phyloP scores from a whole-genome alignment of 2,113 vertebrate genomes.

The Pseudolaguvia tuberculata region DNA sequence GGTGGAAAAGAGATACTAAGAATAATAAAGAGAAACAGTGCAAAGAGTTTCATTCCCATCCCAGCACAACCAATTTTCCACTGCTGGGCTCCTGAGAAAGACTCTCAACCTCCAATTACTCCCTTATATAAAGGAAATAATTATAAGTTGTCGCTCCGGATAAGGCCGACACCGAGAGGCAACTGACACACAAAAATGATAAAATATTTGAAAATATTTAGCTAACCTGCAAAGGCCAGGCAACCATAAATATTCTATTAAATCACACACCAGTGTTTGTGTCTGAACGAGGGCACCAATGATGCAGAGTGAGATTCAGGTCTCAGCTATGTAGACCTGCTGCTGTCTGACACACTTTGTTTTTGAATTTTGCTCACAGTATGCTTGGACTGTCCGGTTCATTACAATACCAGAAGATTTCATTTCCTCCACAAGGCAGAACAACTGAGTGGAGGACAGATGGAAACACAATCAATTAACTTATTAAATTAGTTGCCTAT shows the following conservation, averaged over 20 bases:
- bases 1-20: too few species aligned
- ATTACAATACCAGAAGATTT: conserved; percentile 7
- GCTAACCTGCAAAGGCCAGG: not conserved
- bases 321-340: not conserved
- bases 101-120: too few species aligned
- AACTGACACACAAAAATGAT: not conserved
- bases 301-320: not conserved
- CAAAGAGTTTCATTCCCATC: too few species aligned
- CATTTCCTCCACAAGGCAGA: too few species aligned
- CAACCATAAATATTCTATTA: not conserved
- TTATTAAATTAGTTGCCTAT: not conserved
- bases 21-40: too few species aligned
- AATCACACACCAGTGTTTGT: not conserved
- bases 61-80: too few species aligned
- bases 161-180: too few species aligned
- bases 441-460: conserved; percentile 19
- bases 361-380: not conserved
- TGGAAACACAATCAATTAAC: conserved; percentile 17
- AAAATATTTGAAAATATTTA: not conserved
- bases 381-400: conserved; percentile 1
- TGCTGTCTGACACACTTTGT: not conserved
- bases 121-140: too few species aligned
- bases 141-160: too few species aligned
- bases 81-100: too few species aligned
- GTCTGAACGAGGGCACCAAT: not conserved